Conservation (phyloP, 2,797 vertebrate species). For the Enteromius anoplus region DNA sequence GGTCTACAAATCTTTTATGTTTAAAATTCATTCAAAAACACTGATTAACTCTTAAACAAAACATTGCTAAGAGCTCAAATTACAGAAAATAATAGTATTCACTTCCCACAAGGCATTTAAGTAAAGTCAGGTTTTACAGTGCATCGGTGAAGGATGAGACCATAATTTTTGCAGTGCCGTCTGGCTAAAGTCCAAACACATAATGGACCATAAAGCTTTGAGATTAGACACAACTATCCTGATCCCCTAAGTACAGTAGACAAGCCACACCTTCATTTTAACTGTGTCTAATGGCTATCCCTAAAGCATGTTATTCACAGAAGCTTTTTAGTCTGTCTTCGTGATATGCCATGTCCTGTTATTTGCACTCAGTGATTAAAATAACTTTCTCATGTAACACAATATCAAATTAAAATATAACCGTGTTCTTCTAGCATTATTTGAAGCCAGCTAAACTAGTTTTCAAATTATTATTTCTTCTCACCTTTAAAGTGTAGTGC, state of each 20-base stretch:
- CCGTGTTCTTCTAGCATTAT: constrained; percentile 1
- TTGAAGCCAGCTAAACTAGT: neutral
- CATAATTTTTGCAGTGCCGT: constrained; percentile 6
- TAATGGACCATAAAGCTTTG: constrained; percentile 12
- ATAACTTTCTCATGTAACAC: neutral
- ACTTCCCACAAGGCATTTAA: neutral
- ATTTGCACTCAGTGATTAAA: constrained; percentile 16
- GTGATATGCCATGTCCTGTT: neutral
- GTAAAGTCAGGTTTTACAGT: neutral
- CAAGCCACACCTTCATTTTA: constrained; percentile 22
- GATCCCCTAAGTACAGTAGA: constrained; percentile 12
- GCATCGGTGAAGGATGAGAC: neutral
- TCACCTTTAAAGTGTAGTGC: constrained; percentile 72
- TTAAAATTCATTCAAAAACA: neutral
- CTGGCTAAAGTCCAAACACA: constrained; percentile 30
- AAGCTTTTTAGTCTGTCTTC: neutral
- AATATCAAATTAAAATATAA: neutral
- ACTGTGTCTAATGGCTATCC: neutral
- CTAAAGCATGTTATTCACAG: constrained; percentile 5
- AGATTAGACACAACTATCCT: constrained; percentile 28
- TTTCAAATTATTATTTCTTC: constrained; percentile 23
- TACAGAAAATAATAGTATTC: neutral
- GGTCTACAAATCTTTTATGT: neutral
- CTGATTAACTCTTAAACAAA: constrained; percentile 3
- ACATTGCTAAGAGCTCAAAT: neutral